Evolutionary conservation across 2,797 vertebrate genomes (phyloP).

Genomic region (Melanotaenia parkinsoni): DNA sequence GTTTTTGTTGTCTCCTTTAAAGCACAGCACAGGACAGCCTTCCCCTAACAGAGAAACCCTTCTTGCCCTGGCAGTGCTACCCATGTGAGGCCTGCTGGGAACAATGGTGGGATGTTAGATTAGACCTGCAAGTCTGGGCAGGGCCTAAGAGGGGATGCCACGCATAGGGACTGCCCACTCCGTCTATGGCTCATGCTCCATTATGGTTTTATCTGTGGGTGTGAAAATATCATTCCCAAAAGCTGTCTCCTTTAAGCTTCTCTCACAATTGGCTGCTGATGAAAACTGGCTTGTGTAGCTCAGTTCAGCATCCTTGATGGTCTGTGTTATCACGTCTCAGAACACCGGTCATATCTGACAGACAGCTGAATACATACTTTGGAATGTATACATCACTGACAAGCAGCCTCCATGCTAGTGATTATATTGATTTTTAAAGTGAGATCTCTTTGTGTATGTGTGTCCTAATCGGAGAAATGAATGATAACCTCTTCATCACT

Average conservation of each 20-base stretch:
- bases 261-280: constrained; percentile 72
- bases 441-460: constrained; percentile 67
- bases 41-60: constrained; percentile 76
- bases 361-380: constrained; percentile 59
- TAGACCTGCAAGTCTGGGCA: constrained; percentile 84
- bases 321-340: constrained; percentile 64
- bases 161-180: constrained; percentile 79
- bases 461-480: constrained; percentile 82
- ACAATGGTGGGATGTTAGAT: constrained; percentile 84
- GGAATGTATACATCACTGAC: constrained; percentile 54
- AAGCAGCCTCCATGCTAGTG: constrained; percentile 54
- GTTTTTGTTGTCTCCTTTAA: constrained; percentile 65
- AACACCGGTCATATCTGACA: constrained; percentile 49
- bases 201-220: constrained; percentile 79
- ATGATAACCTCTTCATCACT: constrained; percentile 86
- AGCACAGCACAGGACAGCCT: constrained; percentile 74
- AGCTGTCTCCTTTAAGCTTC: constrained; percentile 75
- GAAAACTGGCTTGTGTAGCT: constrained; percentile 60
- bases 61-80: constrained; percentile 85
- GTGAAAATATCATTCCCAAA: constrained; percentile 78
- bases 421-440: constrained; percentile 76
- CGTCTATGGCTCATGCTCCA: constrained; percentile 75
- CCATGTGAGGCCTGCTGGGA: constrained; percentile 86
- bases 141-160: constrained; percentile 75
- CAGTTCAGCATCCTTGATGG: constrained; percentile 67